A percentile compares a stretch with the other conserved stretches of the same genome.
phyloP scores from a whole-genome alignment of 1,140 invertebrate genomes.

The Orius laevigatus region DNA sequence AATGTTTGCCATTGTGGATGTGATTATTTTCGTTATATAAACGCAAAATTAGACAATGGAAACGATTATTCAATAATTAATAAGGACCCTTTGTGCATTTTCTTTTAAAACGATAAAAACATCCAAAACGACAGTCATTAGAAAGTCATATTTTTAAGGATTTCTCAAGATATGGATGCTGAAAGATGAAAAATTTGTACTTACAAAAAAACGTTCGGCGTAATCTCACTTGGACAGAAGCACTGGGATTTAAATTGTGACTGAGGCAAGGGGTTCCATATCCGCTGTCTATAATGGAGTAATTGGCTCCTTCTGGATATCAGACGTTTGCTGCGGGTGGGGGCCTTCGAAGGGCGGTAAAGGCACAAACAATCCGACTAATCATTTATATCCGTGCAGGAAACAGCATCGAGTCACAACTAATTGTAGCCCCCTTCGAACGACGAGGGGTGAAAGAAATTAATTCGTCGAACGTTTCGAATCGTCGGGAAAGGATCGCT shows the following conservation, averaged over 20 bases:
- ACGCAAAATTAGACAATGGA: not conserved
- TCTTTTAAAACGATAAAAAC: no score
- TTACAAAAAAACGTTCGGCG: no score
- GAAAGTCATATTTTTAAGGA: no score
- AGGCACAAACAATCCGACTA: not conserved
- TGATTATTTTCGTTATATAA: not conserved
- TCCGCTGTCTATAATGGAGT: constrained; percentile 4
- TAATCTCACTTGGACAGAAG: not conserved
- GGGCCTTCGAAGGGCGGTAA: not conserved
- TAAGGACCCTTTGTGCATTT: no score
- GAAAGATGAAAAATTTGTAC: no score
- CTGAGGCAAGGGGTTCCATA: not conserved
- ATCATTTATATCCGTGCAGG: constrained; percentile 6
- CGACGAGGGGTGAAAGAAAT: not conserved
- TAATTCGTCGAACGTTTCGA: no score
- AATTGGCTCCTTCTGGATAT: constrained; percentile 2
- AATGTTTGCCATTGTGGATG: not conserved
- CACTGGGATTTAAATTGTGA: constrained; percentile 6
- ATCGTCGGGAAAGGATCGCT: no score
- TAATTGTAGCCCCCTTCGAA: not conserved
- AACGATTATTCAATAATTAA: not conserved
- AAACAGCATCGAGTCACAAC: constrained; percentile 2
- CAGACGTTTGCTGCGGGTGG: not conserved
- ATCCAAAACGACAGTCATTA: no score
- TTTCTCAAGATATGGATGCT: no score